Conservation (phyloP, 2,797 vertebrate genomes). For the Synaphobranchus kaupii region DNA sequence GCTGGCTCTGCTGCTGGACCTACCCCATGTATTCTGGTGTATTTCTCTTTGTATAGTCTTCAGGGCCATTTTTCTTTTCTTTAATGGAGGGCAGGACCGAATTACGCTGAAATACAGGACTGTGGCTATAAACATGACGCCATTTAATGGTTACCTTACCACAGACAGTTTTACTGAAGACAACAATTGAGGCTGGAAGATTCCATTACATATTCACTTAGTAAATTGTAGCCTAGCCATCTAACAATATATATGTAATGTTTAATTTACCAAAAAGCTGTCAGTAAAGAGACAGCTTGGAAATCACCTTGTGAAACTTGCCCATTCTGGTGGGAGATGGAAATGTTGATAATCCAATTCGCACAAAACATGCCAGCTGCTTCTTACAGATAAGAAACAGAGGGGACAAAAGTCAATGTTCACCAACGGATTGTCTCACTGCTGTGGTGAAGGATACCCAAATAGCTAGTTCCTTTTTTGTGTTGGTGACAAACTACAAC, state of each 20-base stretch:
- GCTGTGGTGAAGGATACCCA: constrained; percentile 3
- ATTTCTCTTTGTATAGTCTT: background rate
- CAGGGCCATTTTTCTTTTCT: background rate
- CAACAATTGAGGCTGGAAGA: background rate
- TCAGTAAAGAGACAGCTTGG: background rate
- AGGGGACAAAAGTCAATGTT: constrained; percentile 23
- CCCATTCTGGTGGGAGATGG: too few species aligned
- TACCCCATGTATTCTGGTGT: background rate
- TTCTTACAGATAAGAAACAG: constrained; percentile 23
- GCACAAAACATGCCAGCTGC: constrained; percentile 5
- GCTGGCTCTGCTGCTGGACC: background rate
- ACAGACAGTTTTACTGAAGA: background rate
- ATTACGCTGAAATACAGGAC: background rate
- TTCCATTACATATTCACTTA: background rate
- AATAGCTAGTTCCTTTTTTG: background rate
- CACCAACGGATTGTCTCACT: constrained; percentile 21
- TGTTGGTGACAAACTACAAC: background rate
- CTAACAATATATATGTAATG: background rate
- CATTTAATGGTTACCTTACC: background rate
- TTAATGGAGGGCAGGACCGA: background rate
- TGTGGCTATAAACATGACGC: background rate
- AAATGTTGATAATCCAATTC: constrained; percentile 9
- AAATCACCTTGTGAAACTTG: background rate
- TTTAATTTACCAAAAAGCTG: constrained; percentile 6
- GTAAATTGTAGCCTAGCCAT: background rate